Evolutionary conservation across 2,888 invertebrate genomes (phyloP).

Genomic region (Callosobruchus maculatus): DNA sequence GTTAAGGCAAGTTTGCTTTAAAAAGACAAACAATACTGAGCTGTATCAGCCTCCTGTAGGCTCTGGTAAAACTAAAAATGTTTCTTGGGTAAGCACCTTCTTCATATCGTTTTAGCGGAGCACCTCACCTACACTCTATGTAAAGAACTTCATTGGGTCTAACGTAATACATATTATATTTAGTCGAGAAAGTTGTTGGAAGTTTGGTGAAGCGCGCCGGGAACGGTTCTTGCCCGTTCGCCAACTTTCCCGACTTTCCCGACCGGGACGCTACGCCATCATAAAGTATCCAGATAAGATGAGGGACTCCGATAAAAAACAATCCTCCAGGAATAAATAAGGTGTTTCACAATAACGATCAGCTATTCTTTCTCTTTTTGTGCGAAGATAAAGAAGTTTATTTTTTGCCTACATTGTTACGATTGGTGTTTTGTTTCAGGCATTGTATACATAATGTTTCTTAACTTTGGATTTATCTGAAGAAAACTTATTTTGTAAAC

Average conservation of each 20-base stretch:
- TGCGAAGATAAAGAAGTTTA: too few species aligned
- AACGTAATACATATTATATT: background rate
- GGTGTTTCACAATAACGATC: background rate
- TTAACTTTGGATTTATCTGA: too few species aligned
- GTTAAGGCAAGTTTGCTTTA: too few species aligned
- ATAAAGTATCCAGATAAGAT: background rate
- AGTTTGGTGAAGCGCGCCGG: background rate
- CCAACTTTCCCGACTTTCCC: background rate
- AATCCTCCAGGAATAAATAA: background rate
- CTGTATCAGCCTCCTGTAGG: too few species aligned
- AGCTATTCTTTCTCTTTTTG: background rate
- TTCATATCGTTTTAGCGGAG: too few species aligned
- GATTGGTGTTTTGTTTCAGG: too few species aligned
- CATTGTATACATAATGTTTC: too few species aligned
- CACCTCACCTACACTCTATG: background rate
- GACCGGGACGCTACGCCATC: background rate
- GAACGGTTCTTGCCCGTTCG: background rate
- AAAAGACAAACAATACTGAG: too few species aligned
- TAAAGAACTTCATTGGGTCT: background rate
- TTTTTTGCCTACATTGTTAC: too few species aligned
- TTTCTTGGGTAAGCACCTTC: too few species aligned
- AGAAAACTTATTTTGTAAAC: too few species aligned
- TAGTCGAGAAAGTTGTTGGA: background rate
- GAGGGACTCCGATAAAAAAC: background rate
- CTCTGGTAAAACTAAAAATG: too few species aligned